Percentiles rank a stretch among this genome's conserved stretches.
These are phyloP conservation scores for Danionella cerebrum DNA, from an alignment of 2,113 vertebrate genomes.

Conservation along the genomic window DNA sequence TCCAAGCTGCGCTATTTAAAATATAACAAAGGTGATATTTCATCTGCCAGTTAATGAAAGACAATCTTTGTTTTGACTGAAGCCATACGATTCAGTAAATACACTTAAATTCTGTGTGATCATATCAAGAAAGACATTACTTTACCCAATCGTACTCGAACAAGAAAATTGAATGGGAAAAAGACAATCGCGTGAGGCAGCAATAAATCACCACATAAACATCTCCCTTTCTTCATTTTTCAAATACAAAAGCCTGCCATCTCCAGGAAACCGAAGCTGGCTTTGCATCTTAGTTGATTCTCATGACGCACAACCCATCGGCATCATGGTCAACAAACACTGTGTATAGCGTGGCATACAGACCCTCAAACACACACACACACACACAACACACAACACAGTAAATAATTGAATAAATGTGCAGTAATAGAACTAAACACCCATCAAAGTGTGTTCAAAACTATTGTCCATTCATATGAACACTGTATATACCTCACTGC, in stretches of 20 bases:
- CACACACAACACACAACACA: slow-evolving; percentile 20
- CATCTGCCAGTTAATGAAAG: too few species aligned
- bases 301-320: slow-evolving; percentile 6
- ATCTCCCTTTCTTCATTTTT: not conserved
- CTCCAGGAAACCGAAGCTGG: not conserved
- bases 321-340: not conserved
- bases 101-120: too few species aligned
- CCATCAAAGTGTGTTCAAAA: slow-evolving; percentile 36
- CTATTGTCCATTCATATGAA: slow-evolving; percentile 33
- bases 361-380: slow-evolving; percentile 14
- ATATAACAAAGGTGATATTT: too few species aligned
- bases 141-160: too few species aligned
- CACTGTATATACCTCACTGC: slow-evolving; percentile 48
- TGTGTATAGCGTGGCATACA: slow-evolving; percentile 31
- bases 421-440: slow-evolving; percentile 36
- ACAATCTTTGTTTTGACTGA: too few species aligned
- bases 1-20: too few species aligned
- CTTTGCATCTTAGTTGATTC: too few species aligned
- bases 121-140: too few species aligned
- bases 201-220: too few species aligned
- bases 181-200: too few species aligned
- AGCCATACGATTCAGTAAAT: too few species aligned
- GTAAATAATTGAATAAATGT: slow-evolving; percentile 33
- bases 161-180: too few species aligned
- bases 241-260: not conserved